Evolutionary conservation across 2,113 vertebrate species (phyloP).

Genomic region (Dromaius novaehollandiae): DNA sequence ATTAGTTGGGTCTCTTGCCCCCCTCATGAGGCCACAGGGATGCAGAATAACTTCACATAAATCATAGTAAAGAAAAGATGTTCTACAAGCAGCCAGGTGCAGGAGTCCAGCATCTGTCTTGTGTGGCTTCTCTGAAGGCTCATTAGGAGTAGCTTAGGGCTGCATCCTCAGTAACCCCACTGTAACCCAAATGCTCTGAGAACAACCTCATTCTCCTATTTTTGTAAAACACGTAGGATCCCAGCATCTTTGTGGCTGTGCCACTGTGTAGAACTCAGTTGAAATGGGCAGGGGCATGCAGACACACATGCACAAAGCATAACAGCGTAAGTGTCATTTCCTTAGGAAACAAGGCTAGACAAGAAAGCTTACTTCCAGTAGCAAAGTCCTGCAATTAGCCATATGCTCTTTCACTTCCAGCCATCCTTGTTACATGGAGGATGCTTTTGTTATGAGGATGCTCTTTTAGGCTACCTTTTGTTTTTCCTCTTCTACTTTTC

Average conservation of each 20-base stretch:
- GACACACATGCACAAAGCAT: accelerated
- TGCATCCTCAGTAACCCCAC: not conserved
- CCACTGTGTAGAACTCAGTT: not conserved
- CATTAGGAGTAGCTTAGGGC: not conserved
- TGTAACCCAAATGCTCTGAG: not conserved
- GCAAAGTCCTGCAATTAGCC: not conserved
- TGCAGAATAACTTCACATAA: not conserved
- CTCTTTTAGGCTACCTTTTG: not conserved
- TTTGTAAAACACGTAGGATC: accelerated
- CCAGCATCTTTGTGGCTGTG: accelerated
- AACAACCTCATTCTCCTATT: not conserved
- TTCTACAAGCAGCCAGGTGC: not conserved
- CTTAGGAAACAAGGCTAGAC: not conserved
- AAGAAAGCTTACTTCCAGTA: not conserved
- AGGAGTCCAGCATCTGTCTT: not conserved
- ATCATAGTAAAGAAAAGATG: not conserved
- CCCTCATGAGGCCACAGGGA: not conserved
- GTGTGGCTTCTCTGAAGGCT: not conserved
- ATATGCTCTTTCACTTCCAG: not conserved
- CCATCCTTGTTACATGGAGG: not conserved
- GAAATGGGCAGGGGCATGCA: not conserved
- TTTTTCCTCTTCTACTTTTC: not conserved
- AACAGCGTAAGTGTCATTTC: not conserved
- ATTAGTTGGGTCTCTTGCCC: not conserved
- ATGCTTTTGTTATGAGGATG: not conserved